Base-by-base conservation (phyloP, 2,888 invertebrate species). In the Caenorhabditis auriculariae region DNA sequence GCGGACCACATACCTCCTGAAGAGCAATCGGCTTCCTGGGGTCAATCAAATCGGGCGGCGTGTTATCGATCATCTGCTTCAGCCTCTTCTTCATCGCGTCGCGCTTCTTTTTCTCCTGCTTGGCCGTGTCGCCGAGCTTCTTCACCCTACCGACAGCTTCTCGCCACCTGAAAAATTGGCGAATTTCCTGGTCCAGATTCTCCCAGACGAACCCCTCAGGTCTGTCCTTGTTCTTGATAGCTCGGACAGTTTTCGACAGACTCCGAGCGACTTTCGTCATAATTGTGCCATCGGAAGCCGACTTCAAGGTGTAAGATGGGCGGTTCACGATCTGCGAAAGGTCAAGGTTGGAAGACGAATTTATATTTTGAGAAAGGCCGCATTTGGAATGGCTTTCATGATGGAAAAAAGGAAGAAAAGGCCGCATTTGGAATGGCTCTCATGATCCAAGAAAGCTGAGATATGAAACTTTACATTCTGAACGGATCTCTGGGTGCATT, bases 31-130 rank as follows among this genome's bases (percentile, higher is more conserved):
- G 64, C 32, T 63, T 69, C 27, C 73, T 38, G 39, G 69, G 69
- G 54, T 73, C 73, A 6, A 60, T 39, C 39, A 71, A 66, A 21
- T 70, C 65, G 9, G 62, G 49, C n/a, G 73, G 73, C 29, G 70
- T 72, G 24, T 71, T 71, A 39, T 69, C 63, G 53, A 73, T 73
- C 67, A 71, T 68, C 27, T 63, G 51, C 17, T 54, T 58, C 29
- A 72, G 53, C 45, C 62, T 56, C 39, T 63, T 58, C 45, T 69
- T 66, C 66, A 69, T 54, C 9, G 52, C 41, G 24, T 63, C 60
- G 3, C 66, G 50, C 15, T 57, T 52, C 44, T 62, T 65, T 46
- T 69, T 66, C 45, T 63, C 66, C 35, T 56, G 43, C 35, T 66
- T 69, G 0, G 69, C 72, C 39, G 51, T 43, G 29, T 66, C 66